Evolutionary conservation across 2,113 vertebrate genomes (phyloP).

Genomic region (Oryzias javanicus): DNA sequence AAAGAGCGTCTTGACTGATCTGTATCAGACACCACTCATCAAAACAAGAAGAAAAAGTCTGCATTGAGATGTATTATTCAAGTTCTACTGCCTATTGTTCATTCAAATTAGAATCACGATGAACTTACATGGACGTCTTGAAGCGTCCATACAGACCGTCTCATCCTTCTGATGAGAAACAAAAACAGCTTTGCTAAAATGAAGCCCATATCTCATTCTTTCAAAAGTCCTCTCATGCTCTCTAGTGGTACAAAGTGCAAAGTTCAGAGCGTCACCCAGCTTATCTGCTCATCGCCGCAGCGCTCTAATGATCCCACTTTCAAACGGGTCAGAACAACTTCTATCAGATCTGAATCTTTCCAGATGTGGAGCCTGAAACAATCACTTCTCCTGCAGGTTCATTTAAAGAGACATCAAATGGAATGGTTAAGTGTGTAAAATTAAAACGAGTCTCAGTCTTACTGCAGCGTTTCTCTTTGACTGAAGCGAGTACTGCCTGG

Average conservation of each 20-base stretch:
- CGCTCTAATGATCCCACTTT: conserved; percentile 2
- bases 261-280: conserved; percentile 44
- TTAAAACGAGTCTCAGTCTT: conserved; percentile 26
- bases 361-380: conserved; percentile 16
- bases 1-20: conserved; percentile 19
- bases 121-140: conserved; percentile 42
- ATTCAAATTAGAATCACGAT: conserved; percentile 27
- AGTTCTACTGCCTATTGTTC: conserved; percentile 30
- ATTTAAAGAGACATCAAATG: conserved; percentile 59
- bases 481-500: conserved; percentile 45
- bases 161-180: conserved; percentile 10
- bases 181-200: conserved; percentile 20
- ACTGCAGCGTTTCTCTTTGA: conserved; percentile 57
- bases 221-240: conserved; percentile 63
- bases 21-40: conserved; percentile 22
- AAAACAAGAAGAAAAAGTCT: not conserved
- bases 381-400: conserved; percentile 29
- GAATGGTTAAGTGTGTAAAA: conserved; percentile 47
- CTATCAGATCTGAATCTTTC: conserved; percentile 7
- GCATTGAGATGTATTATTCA: conserved; percentile 12
- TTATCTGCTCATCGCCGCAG: conserved; percentile 9
- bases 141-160: conserved; percentile 30
- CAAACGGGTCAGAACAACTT: conserved; percentile 6
- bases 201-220: conserved; percentile 32
- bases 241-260: conserved; percentile 62